Conservation (phyloP, 2,113 vertebrate genomes). For the Misgurnus anguillicaudatus region DNA sequence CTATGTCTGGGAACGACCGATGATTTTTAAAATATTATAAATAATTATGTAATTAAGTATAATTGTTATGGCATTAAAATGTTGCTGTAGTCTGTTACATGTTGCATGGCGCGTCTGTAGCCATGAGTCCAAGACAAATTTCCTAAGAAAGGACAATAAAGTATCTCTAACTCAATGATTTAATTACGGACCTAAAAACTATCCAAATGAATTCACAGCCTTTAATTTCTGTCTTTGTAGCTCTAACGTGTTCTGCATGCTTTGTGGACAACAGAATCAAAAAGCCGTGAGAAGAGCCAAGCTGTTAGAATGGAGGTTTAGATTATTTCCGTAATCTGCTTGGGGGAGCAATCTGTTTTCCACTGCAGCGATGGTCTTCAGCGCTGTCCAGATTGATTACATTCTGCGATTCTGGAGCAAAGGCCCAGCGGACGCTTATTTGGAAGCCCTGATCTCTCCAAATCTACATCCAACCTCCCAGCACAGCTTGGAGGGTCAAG, state of each 20-base stretch:
- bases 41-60: no score
- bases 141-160: no score
- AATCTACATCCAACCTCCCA: slow-evolving; percentile 1
- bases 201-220: slow-evolving; percentile 1
- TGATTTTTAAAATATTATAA: no score
- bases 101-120: no score
- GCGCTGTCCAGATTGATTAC: slow-evolving; percentile 9
- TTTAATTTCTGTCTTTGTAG: neutral
- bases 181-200: slow-evolving; percentile 28
- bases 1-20: no score
- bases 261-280: neutral
- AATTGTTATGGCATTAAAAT: no score
- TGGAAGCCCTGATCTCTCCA: slow-evolving; percentile 8
- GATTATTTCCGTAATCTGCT: slow-evolving; percentile 13
- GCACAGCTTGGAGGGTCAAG: neutral
- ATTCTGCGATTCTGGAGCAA: slow-evolving; percentile 5
- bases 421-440: neutral
- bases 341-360: slow-evolving; percentile 20
- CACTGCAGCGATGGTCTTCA: neutral
- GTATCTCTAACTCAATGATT: neutral
- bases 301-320: slow-evolving; percentile 2
- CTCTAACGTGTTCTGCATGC: slow-evolving; percentile 26
- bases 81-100: no score
- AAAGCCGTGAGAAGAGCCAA: slow-evolving; percentile 8
- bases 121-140: no score